Percentiles rank a stretch among this genome's conserved stretches.
phyloP scores from a whole-genome alignment of 2,888 invertebrate genomes.

The Atrina japonica region DNA sequence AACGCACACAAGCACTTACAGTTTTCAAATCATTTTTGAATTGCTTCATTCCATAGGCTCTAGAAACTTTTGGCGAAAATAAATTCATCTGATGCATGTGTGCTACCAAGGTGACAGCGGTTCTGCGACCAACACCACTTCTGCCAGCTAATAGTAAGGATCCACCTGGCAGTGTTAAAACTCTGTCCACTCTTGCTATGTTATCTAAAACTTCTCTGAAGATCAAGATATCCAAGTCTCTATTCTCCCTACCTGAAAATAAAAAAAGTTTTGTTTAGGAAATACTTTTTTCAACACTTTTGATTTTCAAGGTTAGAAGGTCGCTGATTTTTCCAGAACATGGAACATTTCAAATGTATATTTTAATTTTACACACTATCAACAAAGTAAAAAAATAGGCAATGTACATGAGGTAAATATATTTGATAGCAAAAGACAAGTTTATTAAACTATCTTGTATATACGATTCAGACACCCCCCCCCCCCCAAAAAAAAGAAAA shows the following conservation, averaged over 20 bases:
- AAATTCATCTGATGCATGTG: conserved; percentile 87
- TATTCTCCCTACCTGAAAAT: conserved; percentile 85
- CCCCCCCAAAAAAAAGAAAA: too few species aligned
- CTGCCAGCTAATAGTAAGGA: conserved; percentile 88
- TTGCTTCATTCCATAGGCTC: conserved; percentile 84
- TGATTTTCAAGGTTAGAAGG: not conserved
- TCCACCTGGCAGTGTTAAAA: conserved; percentile 85
- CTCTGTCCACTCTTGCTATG: conserved; percentile 85
- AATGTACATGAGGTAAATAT: too few species aligned
- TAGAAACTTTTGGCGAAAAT: conserved; percentile 83
- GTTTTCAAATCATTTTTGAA: conserved; percentile 90
- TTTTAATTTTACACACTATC: too few species aligned
- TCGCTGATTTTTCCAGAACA: not conserved
- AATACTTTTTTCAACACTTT: too few species aligned
- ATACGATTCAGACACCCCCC: too few species aligned
- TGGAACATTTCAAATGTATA: not conserved
- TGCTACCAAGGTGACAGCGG: conserved; percentile 88
- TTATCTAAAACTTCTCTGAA: conserved; percentile 86
- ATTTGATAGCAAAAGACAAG: too few species aligned
- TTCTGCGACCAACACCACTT: conserved; percentile 90
- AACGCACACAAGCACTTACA: too few species aligned
- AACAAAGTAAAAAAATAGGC: too few species aligned
- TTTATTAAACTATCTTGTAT: too few species aligned
- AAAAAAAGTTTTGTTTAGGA: too few species aligned
- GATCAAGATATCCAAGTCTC: conserved; percentile 85